A percentile compares a stretch with the other conserved stretches of the same genome.
These are phyloP conservation scores for Drosophila peninsularis DNA, from an alignment of 2,888 invertebrate species.

Conservation along the genomic window DNA sequence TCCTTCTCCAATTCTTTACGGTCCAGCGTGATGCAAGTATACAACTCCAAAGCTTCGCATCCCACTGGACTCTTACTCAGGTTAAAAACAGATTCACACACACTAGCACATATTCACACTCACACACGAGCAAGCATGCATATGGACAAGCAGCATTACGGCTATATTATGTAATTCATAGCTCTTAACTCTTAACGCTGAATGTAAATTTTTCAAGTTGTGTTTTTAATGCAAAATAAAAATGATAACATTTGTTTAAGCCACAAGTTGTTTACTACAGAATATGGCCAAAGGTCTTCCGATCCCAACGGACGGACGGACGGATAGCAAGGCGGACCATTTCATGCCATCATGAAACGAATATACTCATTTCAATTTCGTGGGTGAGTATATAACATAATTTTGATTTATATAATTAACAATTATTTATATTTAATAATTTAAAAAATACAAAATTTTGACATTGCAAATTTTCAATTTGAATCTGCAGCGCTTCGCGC, in stretches of 20 bases:
- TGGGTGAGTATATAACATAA: too few species aligned
- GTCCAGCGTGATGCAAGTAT: conserved; percentile 8
- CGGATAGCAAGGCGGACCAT: too few species aligned
- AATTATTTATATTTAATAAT: too few species aligned
- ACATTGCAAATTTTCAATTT: too few species aligned
- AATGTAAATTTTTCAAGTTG: conserved; percentile 65
- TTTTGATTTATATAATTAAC: too few species aligned
- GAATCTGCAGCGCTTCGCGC: not conserved
- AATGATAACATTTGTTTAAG: conserved; percentile 62
- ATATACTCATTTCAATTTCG: too few species aligned
- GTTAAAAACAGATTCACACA: conserved; percentile 51
- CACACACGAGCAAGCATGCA: conserved; percentile 10
- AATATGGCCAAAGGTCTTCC: too few species aligned
- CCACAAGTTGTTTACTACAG: too few species aligned
- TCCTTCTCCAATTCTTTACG: conserved; percentile 1
- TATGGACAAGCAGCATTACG: conserved; percentile 29
- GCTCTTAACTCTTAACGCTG: conserved; percentile 39
- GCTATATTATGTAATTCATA: conserved; percentile 53
- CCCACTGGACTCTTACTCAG: conserved; percentile 56
- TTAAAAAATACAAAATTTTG: too few species aligned
- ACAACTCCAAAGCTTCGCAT: conserved; percentile 16
- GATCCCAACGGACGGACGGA: too few species aligned
- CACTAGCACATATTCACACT: conserved; percentile 11
- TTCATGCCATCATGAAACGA: too few species aligned
- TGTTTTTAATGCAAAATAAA: conserved; percentile 64